Evolutionary conservation across 2,797 vertebrate species (phyloP), one percentile per base, ranked within the genome.

Genomic region (Rallus crepitans): DNA sequence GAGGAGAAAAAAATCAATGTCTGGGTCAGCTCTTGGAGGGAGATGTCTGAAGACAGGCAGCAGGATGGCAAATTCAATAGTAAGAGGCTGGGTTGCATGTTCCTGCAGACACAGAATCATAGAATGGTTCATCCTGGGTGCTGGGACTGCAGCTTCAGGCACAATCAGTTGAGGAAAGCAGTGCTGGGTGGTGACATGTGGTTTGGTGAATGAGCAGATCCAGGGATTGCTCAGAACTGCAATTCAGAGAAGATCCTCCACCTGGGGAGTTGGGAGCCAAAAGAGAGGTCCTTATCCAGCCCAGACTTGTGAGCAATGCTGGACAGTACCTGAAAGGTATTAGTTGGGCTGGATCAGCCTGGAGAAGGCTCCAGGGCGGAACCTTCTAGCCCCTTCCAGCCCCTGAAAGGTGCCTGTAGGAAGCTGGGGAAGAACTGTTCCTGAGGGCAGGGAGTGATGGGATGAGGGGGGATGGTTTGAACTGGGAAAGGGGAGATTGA

Each of bases 61-160:
- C 12, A 35, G 42, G 64, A 9, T 47, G 52, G 21, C 12, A 73
- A 69, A 57, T 7, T 28, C 57, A 7, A 5, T 5, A 57, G n/a
- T 7, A 48, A 70, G 39, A 75, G 15, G 24, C 21, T 0, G 5
- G 16, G 15, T 16, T 21, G 40, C 1, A 1, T 2, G 5, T 18
- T 35, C 5, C 8, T 1, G 0, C 10, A 47, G 27, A 15, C 50
- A 52, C 15, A 27, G 48, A 27, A 50, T 27, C 24, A 50, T 50
- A 27, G 50, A 52, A 52, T 27, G 7, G 50, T 27, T 52, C 50
- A 52, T 52, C 14, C 25, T 52, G 64, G 30, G 17, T 11, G 39
- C 25, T 14, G 25, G 31, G n/a, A 59, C 45, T 75, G 52, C 30
- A 65, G 37, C 52, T 71, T 82, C 64, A 70, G 50, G 33, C 18